These are phyloP conservation scores for Malthinus seriepunctatus DNA, from an alignment of 2,888 invertebrate genomes.

Conservation along the genomic window DNA sequence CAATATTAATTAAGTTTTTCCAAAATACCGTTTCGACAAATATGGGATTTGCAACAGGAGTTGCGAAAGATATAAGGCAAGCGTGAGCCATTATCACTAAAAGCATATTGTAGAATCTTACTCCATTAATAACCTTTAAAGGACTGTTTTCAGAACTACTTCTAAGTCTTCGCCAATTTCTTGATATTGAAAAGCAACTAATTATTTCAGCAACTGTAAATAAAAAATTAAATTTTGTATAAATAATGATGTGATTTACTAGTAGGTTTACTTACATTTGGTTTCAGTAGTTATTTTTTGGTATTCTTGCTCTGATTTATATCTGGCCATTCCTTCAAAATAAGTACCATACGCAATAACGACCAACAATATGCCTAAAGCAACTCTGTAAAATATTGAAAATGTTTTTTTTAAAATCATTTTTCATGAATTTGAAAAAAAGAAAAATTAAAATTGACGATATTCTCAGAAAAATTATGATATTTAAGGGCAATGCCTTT, in stretches of 20 bases:
- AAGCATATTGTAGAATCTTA: conserved; percentile 27
- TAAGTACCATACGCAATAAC: neutral
- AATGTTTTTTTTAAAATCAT: neutral
- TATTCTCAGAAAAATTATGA: too few relatives aligned
- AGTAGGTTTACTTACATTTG: neutral
- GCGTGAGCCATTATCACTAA: conserved; percentile 23
- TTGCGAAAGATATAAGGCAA: conserved; percentile 8
- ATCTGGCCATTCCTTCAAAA: conserved; percentile 2
- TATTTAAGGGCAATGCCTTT: too few relatives aligned
- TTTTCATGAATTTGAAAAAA: too few relatives aligned
- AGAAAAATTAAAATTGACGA: too few relatives aligned
- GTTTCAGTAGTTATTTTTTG: neutral
- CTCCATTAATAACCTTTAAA: conserved; percentile 19
- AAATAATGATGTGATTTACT: too few relatives aligned
- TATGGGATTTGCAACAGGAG: conserved; percentile 9
- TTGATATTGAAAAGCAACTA: conserved; percentile 20
- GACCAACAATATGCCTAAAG: too few relatives aligned
- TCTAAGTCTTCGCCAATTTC: conserved; percentile 24
- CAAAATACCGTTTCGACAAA: conserved; percentile 18
- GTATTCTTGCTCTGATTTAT: neutral
- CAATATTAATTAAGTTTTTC: neutral
- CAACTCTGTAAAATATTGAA: neutral
- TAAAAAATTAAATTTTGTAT: neutral
- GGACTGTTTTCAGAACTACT: conserved; percentile 4
- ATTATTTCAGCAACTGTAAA: conserved; percentile 18